phyloP scores from a whole-genome alignment of 2,113 vertebrate genomes.

The Salvelinus fontinalis region DNA sequence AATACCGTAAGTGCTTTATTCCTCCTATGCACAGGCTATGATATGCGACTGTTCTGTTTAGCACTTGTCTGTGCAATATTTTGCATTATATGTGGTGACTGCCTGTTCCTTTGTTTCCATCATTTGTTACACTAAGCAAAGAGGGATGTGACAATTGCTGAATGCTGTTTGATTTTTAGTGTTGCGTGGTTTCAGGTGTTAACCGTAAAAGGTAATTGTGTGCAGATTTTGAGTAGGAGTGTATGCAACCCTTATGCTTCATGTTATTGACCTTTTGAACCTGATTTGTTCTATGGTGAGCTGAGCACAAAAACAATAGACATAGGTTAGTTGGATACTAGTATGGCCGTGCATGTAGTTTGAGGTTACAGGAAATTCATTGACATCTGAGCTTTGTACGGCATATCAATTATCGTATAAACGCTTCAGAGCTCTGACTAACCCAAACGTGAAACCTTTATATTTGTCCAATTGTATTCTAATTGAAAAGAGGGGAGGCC shows the following conservation, averaged over 20 bases:
- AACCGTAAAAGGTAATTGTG: not conserved
- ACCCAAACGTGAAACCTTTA: conserved; percentile 27
- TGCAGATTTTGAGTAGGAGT: not conserved
- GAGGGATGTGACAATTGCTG: conserved; percentile 36
- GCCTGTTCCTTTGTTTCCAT: conserved; percentile 65
- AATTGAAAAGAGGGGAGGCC: conserved; percentile 10
- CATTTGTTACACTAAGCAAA: conserved; percentile 27
- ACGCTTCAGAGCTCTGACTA: conserved; percentile 31
- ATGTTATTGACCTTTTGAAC: conserved; percentile 40
- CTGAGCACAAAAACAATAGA: conserved; percentile 18
- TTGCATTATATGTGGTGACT: conserved; percentile 65
- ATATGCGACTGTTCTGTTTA: conserved; percentile 91
- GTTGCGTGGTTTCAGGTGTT: conserved; percentile 33
- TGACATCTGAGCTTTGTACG: conserved; percentile 17
- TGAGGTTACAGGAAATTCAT: not conserved
- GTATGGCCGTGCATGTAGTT: conserved; percentile 40
- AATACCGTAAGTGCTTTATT: conserved; percentile 99
- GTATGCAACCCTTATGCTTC: conserved; percentile 31
- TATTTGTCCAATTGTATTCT: conserved; percentile 34
- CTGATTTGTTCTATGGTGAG: conserved; percentile 24
- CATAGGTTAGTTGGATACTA: conserved; percentile 24
- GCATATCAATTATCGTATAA: conserved; percentile 45
- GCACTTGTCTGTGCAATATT: conserved; percentile 48
- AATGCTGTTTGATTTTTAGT: conserved; percentile 23
- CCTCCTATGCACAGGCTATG: conserved; percentile 95